These are phyloP conservation scores for Nasua narica DNA, from an alignment of 2,797 vertebrate genomes.

Conservation along the genomic window DNA sequence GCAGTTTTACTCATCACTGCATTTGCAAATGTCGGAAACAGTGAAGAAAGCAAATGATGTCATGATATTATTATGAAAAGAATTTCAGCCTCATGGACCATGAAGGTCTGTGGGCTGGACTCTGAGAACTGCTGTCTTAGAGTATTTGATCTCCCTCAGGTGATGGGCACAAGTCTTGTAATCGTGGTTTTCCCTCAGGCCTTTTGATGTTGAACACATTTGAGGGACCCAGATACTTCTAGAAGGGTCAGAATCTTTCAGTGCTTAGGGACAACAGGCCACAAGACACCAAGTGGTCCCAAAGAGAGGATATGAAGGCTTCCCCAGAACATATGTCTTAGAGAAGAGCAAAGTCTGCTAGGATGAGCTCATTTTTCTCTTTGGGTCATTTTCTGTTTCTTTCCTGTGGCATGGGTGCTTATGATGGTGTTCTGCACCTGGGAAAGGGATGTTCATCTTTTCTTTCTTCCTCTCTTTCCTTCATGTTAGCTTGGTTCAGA, in stretches of 20 bases:
- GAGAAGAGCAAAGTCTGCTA: background rate
- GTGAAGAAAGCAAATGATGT: background rate
- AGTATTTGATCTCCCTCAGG: background rate
- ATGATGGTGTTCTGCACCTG: background rate
- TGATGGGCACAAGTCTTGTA: background rate
- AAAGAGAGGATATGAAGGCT: background rate
- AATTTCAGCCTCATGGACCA: background rate
- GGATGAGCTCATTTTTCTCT: background rate
- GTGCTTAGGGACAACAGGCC: background rate
- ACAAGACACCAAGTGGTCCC: background rate
- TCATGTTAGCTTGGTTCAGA: background rate
- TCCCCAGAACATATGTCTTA: background rate
- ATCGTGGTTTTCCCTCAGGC: background rate
- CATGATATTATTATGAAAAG: background rate
- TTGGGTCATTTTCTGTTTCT: background rate
- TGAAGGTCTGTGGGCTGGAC: background rate
- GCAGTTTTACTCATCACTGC: background rate
- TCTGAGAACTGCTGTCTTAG: background rate
- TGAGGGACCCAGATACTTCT: background rate
- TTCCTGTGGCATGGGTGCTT: background rate
- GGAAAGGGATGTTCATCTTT: background rate
- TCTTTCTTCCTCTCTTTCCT: background rate
- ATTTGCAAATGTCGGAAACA: background rate
- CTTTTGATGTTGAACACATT: background rate
- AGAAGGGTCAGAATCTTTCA: background rate